A percentile compares a stretch with the other conserved stretches of the same genome.
Conservation (phyloP, 1,140 invertebrate species). For the Pemphigus obesinymphae region DNA sequence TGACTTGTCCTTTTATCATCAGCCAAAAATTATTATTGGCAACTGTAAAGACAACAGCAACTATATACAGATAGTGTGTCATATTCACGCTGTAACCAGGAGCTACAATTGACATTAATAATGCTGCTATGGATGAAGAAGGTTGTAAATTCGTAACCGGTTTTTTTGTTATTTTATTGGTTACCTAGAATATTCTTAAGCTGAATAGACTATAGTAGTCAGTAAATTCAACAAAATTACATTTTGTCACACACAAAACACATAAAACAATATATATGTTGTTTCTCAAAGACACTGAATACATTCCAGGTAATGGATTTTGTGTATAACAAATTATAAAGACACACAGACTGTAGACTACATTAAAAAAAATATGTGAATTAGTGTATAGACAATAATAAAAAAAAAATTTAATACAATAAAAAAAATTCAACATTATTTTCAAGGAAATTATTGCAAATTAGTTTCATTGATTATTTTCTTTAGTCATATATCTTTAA, state of each 20-base stretch:
- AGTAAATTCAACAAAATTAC: neutral
- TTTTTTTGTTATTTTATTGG: too few species aligned
- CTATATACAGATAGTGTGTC: too few species aligned
- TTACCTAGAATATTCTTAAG: too few species aligned
- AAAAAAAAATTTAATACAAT: neutral
- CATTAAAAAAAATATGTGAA: neutral
- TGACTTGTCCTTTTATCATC: too few species aligned
- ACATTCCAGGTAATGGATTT: neutral
- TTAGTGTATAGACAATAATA: neutral
- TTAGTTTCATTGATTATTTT: neutral
- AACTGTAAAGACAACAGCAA: too few species aligned
- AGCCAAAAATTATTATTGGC: too few species aligned
- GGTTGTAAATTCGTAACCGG: too few species aligned
- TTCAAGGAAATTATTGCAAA: slow-evolving; percentile 6
- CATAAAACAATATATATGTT: neutral
- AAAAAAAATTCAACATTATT: neutral
- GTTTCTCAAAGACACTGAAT: neutral
- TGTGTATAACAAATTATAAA: neutral
- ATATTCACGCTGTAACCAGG: too few species aligned
- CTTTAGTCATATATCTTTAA: neutral
- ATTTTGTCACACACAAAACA: neutral
- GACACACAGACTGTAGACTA: neutral
- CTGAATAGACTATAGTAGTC: too few species aligned
- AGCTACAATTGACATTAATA: too few species aligned
- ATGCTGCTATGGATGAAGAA: too few species aligned